Evolutionary conservation across 2,797 vertebrate genomes (phyloP), one percentile per base, ranked within the genome.

Genomic region (Otolemur crassicaudatus): DNA sequence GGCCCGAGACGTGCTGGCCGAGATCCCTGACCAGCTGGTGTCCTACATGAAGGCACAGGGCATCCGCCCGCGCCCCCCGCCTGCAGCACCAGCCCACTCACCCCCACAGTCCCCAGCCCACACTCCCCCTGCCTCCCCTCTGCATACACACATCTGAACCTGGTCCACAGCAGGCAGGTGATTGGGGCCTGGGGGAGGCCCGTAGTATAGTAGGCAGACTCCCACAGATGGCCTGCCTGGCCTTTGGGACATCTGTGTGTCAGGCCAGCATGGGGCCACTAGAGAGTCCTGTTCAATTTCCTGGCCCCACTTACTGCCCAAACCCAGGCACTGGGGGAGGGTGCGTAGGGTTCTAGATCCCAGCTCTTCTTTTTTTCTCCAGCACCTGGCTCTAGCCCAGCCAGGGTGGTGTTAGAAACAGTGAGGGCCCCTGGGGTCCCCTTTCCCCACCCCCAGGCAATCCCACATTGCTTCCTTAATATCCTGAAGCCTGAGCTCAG

Each of bases 1-100:
- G 83, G 99, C 99, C 82, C 99, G 99, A 83, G 99, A 99, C 0
- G 99, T 99, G 95, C 99, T 99, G 91, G 99, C 99, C 0, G 99
- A 99, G 98, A 99, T 99, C 96, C 99, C 99, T 0, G 99, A 99
- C 98, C 99, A 99, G 98, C 99, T 99, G 94, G 99, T 99, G 97
- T 99, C 99, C 94, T 99, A 99, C 98, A 99, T 99, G 99, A 99
- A 99, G 98, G 99, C 99, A 23, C 99, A 99, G 5, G 99, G 99
- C 95, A 99, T 99, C 98, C 99, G 99, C 98, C 99, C 99, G 2
- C 98, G 99, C 63, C 99, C 99, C 0, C 98, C 99, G 46, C 99
- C 99, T 0, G 98, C 99, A 0, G 99, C 99, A 0, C 99, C 99
- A 0, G 98, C 99, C 0, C 98, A 99, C 97, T 99, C 99, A 0